A percentile compares a stretch with the other conserved stretches of the same genome.
Evolutionary conservation across 2,888 invertebrate genomes (phyloP).

Genomic region (Cryptocephalus moraei): DNA sequence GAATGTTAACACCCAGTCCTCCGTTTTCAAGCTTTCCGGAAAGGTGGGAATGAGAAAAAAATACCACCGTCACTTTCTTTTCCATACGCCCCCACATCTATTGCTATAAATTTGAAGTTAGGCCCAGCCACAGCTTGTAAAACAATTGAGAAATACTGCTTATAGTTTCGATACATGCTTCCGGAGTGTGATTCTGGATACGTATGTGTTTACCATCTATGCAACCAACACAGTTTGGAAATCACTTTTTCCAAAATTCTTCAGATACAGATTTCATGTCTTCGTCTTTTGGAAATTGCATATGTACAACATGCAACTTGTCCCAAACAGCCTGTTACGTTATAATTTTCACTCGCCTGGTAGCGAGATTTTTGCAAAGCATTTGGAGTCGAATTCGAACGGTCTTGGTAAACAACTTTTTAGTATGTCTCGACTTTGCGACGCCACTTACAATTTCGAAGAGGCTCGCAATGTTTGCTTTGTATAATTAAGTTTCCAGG

Average conservation of each 20-base stretch:
- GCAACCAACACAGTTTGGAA: slow-evolving; percentile 7
- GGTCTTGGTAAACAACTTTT: too few species aligned
- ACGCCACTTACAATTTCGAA: too few species aligned
- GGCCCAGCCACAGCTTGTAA: slow-evolving; percentile 11
- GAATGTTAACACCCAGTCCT: slow-evolving; percentile 2
- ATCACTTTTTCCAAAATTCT: slow-evolving; percentile 6
- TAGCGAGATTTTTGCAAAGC: too few species aligned
- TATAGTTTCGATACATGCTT: slow-evolving; percentile 10
- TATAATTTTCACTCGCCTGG: too few species aligned
- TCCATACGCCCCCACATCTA: slow-evolving; percentile 12
- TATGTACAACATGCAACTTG: too few species aligned
- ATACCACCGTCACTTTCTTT: slow-evolving; percentile 13
- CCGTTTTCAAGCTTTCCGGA: slow-evolving; percentile 5
- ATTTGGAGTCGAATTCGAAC: too few species aligned
- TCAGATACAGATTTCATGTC: slow-evolving; percentile 3
- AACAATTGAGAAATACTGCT: slow-evolving; percentile 11
- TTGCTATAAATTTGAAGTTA: slow-evolving; percentile 10
- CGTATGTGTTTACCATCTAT: slow-evolving; percentile 7
- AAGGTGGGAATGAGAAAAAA: slow-evolving; percentile 8
- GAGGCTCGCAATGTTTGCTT: too few species aligned
- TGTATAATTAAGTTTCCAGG: too few species aligned
- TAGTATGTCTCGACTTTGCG: too few species aligned
- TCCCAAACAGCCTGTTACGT: too few species aligned
- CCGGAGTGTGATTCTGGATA: slow-evolving; percentile 7
- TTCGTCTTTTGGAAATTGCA: slow-evolving; percentile 4